Base-by-base conservation (phyloP, 2,113 vertebrate species). In the Ivindomyrus marchei region DNA sequence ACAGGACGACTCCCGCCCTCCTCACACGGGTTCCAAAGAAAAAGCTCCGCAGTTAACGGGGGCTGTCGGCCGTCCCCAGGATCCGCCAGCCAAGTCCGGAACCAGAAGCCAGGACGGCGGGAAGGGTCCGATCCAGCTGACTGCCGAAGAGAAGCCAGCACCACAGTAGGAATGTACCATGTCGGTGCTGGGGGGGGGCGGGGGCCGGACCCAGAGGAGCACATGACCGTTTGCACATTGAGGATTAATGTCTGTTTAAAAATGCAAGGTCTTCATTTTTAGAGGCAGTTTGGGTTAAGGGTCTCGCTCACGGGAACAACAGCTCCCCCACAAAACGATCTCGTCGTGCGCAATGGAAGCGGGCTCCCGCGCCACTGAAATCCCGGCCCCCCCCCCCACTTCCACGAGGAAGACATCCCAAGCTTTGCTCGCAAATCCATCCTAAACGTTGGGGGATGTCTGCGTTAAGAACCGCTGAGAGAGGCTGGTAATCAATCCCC, bases 401-500 rank as follows among this genome's bases (percentile, higher is more conserved):
- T 53, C n/a, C 2, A 31, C 21, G 31, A 15, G 86, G 50, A 88
- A 90, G 46, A 80, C 91, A 90, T 70, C 0, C 80, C 47, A 27
- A 50, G 27, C 56, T 88, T n/a, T 49, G 89, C 90, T 91, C 66
- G 88, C 45, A 53, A 39, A 52, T 42, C 62, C 24, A 27, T 56
- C 89, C 50, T 89, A 88, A 94, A 94, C 85, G 90, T 90, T 89
- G 93, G 46, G 88, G 92, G 88, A 90, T 74, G 90, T 93, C 91
- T 94, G 93, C 91, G 93, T 90, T 93, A 95, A 93, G 93, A 92
- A 93, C 94, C 93, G 89, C 91, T 94, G 94, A 95, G 91, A 91
- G 77, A 93, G 95, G 93, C 95, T 95, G 94, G 94, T 94, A 93
- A 96, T 96, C 95, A 93, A 96, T 96, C 94, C 93, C 90, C 88